phyloP scores from a whole-genome alignment of 2,888 invertebrate species.

The Lampropteryx suffumata region DNA sequence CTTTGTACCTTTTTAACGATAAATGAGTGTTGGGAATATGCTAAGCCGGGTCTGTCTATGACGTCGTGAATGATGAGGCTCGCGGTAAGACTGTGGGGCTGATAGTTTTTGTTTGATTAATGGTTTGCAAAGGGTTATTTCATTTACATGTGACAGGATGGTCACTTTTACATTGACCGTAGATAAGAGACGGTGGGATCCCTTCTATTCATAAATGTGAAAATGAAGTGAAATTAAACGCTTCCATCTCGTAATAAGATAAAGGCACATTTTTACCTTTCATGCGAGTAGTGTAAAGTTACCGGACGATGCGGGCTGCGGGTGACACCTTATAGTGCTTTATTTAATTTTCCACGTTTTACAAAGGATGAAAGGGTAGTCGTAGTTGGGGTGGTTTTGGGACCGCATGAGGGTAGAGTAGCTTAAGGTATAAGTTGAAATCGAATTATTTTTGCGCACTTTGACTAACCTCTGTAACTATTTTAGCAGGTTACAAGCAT shows the following conservation, averaged over 20 bases:
- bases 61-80: constrained; percentile 50
- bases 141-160: constrained; percentile 31
- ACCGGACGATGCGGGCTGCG: constrained; percentile 45
- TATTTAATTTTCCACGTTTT: constrained; percentile 73
- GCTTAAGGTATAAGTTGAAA: background rate
- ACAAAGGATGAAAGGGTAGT: constrained; percentile 32
- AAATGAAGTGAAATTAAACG: too few relatives aligned
- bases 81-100: constrained; percentile 13
- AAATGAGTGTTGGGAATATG: constrained; percentile 43
- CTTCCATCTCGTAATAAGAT: constrained; percentile 27
- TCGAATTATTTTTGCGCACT: constrained; percentile 12
- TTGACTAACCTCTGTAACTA: background rate
- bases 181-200: too few relatives aligned
- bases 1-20: constrained; percentile 55
- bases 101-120: constrained; percentile 27
- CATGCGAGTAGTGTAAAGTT: constrained; percentile 39
- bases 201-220: too few relatives aligned
- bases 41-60: constrained; percentile 46
- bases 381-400: constrained; percentile 19
- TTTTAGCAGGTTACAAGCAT: background rate
- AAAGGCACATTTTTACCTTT: constrained; percentile 44
- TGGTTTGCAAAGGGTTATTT: constrained; percentile 21
- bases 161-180: too few relatives aligned
- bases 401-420: constrained; percentile 18
- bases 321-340: constrained; percentile 74